A percentile compares a stretch with the other conserved stretches of the same genome.
Conservation (phyloP, 2,797 vertebrate genomes). For the Sternotherus odoratus region DNA sequence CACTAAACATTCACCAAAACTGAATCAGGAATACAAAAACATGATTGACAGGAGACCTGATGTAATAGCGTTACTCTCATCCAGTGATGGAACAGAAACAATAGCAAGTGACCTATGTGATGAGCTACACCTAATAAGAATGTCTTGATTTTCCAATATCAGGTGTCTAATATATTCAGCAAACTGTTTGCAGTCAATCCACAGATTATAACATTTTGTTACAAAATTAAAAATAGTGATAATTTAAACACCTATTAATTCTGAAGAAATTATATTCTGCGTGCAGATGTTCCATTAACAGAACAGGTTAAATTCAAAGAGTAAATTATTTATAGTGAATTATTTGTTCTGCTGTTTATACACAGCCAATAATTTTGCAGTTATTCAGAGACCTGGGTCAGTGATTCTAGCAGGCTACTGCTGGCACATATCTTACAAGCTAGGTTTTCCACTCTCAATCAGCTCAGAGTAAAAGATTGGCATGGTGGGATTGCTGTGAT, state of each 20-base stretch:
- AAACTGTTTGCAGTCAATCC: background rate
- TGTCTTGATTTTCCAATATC: slow-evolving; percentile 1
- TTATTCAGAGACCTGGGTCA: background rate
- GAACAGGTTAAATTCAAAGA: background rate
- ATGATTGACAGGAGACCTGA: background rate
- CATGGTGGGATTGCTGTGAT: background rate
- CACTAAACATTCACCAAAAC: background rate
- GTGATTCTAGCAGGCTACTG: background rate
- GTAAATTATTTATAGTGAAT: fast-evolving
- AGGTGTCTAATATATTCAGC: background rate
- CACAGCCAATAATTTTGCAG: background rate
- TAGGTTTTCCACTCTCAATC: background rate
- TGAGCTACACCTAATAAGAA: background rate
- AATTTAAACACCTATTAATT: background rate
- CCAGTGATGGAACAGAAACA: background rate
- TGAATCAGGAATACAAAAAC: background rate
- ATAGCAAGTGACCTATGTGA: slow-evolving; percentile 2
- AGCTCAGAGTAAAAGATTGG: background rate
- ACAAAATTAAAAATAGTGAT: fast-evolving
- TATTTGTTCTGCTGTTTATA: background rate
- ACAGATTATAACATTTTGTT: background rate
- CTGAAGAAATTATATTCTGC: background rate
- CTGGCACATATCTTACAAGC: background rate
- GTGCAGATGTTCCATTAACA: background rate
- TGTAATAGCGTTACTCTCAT: background rate